These are phyloP conservation scores for Aphodius granarius DNA, from an alignment of 2,888 invertebrate species.

Conservation along the genomic window DNA sequence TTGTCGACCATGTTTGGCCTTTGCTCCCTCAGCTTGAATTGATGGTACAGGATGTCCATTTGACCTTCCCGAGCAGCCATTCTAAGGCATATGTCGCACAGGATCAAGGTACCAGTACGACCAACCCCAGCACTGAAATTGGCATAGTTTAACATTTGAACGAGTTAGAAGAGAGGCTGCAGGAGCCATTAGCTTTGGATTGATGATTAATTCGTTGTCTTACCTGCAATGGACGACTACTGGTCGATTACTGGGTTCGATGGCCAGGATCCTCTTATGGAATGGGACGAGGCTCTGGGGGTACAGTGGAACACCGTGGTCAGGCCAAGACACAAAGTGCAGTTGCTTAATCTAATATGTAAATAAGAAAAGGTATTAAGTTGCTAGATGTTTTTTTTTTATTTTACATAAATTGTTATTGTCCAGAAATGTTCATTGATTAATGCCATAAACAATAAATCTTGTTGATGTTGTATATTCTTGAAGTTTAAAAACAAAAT, in stretches of 20 bases:
- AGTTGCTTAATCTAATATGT: conserved; percentile 52
- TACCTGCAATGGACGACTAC: conserved; percentile 59
- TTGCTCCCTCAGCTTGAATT: conserved; percentile 46
- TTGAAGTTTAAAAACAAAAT: too few species aligned
- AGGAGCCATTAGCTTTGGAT: not conserved
- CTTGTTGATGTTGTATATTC: too few species aligned
- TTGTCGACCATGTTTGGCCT: conserved; percentile 53
- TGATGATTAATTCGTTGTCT: not conserved
- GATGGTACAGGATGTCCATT: conserved; percentile 44
- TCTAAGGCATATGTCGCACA: conserved; percentile 60
- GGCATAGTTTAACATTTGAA: not conserved
- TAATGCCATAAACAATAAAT: too few species aligned
- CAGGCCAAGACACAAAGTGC: conserved; percentile 59
- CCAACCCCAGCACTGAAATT: conserved; percentile 63
- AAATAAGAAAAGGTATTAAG: not conserved
- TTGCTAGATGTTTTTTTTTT: too few species aligned
- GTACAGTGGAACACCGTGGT: conserved; percentile 54
- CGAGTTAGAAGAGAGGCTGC: not conserved
- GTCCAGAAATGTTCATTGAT: too few species aligned
- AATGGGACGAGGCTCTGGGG: conserved; percentile 37
- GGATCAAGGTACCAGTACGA: conserved; percentile 62
- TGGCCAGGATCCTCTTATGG: conserved; percentile 46
- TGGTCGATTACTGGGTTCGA: conserved; percentile 39
- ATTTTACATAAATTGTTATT: too few species aligned
- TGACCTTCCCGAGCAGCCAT: conserved; percentile 52